Percentiles rank a stretch among this genome's conserved stretches.
phyloP scores from a whole-genome alignment of 37 sponge, comb jelly and placozoan genomes.

The Axinella damicornis region DNA sequence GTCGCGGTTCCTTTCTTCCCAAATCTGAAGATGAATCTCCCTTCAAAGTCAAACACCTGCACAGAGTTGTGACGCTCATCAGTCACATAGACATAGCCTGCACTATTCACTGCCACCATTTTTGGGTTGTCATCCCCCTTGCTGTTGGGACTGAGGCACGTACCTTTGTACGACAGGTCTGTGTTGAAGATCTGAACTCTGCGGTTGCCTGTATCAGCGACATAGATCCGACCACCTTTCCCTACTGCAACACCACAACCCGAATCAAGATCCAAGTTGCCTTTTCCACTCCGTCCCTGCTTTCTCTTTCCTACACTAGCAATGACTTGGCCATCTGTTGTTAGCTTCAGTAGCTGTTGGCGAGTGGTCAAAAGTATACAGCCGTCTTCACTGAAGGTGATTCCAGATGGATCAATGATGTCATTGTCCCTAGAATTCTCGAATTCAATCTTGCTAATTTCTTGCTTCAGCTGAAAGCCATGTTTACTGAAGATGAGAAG shows the following conservation, averaged over 20 bases:
- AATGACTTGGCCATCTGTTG: neutral
- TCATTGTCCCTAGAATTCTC: neutral
- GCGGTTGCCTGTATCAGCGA: neutral
- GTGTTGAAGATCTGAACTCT: neutral
- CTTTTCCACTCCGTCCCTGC: neutral
- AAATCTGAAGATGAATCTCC: conserved; percentile 34
- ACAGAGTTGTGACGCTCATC: conserved; percentile 14
- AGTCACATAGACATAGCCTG: conserved; percentile 34
- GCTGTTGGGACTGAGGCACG: neutral
- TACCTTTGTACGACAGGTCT: neutral
- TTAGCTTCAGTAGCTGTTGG: neutral
- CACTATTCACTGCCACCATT: conserved; percentile 29
- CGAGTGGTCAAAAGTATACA: neutral
- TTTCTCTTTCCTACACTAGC: conserved; percentile 22
- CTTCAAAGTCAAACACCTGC: conserved; percentile 39
- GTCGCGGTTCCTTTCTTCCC: neutral
- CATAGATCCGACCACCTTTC: neutral
- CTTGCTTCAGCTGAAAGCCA: neutral
- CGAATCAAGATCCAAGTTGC: neutral
- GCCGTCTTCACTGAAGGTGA: conserved; percentile 7
- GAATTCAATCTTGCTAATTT: neutral
- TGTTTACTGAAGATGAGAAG: neutral
- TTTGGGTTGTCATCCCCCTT: neutral
- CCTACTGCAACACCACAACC: neutral
- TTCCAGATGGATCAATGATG: neutral